Conservation (phyloP, 2,888 invertebrate species). For the Leptinotarsa juncta region DNA sequence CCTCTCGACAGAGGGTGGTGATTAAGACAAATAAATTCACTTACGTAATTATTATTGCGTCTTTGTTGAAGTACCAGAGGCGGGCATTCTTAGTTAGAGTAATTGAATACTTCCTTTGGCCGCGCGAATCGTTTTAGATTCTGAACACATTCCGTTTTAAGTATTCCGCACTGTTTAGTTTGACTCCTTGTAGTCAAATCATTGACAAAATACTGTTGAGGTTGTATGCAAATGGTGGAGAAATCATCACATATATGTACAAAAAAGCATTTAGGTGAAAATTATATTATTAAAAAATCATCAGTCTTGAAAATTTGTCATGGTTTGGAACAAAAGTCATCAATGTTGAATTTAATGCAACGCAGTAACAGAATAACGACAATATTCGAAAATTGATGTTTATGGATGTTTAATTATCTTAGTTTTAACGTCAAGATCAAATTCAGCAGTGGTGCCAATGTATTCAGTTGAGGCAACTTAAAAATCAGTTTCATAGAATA, state of each 20-base stretch:
- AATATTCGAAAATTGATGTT: no score
- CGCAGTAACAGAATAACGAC: no score
- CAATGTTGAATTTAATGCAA: no score
- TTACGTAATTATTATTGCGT: constrained; percentile 13
- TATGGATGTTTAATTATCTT: background rate
- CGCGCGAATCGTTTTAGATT: constrained; percentile 5
- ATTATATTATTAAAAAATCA: no score
- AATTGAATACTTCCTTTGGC: constrained; percentile 25
- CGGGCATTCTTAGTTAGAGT: background rate
- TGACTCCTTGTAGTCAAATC: background rate
- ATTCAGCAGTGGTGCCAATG: background rate
- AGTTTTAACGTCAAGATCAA: background rate
- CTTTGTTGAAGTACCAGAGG: constrained; percentile 15
- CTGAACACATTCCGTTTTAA: constrained; percentile 7
- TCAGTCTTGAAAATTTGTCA: no score
- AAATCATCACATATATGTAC: no score
- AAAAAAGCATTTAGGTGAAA: no score
- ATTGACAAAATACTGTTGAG: no score
- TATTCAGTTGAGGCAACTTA: no score
- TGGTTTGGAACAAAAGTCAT: no score
- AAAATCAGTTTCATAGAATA: no score
- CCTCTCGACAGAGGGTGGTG: constrained; percentile 12
- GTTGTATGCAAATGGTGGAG: no score
- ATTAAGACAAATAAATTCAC: constrained; percentile 14
- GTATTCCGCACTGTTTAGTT: constrained; percentile 6